Base-by-base conservation (phyloP, 2,113 vertebrate genomes). In the Sinocyclocheilus anshuiensis region DNA sequence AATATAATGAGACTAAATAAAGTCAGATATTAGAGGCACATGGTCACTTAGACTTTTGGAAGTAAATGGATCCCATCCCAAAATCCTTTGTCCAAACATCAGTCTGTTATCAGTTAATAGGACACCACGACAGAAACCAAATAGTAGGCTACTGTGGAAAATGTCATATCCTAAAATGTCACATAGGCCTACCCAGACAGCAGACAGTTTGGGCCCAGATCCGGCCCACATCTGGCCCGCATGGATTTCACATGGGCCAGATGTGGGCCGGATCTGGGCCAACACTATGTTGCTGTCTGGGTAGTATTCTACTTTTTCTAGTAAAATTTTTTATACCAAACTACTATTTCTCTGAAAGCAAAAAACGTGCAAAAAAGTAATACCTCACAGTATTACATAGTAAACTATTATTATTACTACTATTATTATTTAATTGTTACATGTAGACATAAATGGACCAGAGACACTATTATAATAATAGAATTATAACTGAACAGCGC, bases 1-100 rank as follows among this genome's bases (percentile, higher is more conserved):
- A 71, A 39, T 71, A 36, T 71, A 71, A 71, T 71, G 26, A 71
- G 67, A 36, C 67, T 69, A 9, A 67, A 67, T 29, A 24, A 69
- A 8, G 15, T 1, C 67, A 39, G 8, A 39, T 12, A 39, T 72
- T 39, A 72, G 36, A 39, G 33, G 69, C 33, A 72, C 20, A 42
- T 72, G 69, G 33, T 42, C 9, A 59, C 55, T 57, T 2, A 69
- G 6, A 69, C 67, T 33, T 36, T 69, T 33, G 29, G 7, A 69
- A 36, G 29, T 36, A 36, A 69, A 71, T 7, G 0, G 29, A 71
- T 4, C 33, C 16, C 3, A 39, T 71, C 33, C 67, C 16, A 71
- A 33, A 39, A 39, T 71, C 33, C 67, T 20, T 39, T 71, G 33
- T 16, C 3, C 67, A 69, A 36, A 69, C 67, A 20, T 36, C 29